These are phyloP conservation scores for Irena cyanogastra DNA, from an alignment of 2,113 vertebrate genomes.

Conservation along the genomic window DNA sequence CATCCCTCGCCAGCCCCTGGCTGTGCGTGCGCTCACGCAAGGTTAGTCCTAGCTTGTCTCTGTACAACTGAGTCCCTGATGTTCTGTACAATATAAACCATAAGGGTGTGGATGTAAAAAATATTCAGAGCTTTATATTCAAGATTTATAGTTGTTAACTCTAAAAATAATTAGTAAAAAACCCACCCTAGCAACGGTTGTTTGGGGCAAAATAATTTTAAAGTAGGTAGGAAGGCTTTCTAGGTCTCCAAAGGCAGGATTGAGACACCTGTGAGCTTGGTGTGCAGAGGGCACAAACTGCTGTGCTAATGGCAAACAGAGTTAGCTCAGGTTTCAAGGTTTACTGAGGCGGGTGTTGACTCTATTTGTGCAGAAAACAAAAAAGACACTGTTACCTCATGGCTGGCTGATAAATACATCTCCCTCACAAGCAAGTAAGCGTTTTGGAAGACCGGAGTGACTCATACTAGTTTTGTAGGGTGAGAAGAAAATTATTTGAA, in stretches of 20 bases:
- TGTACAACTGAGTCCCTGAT: fast-evolving
- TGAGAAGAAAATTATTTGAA: neutral
- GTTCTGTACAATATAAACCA: fast-evolving
- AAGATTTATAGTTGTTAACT: neutral
- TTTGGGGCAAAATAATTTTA: neutral
- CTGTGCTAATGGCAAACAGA: neutral
- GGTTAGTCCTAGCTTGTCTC: neutral
- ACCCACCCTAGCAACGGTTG: fast-evolving
- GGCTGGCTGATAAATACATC: neutral
- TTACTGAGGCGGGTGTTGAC: fast-evolving
- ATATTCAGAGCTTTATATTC: neutral
- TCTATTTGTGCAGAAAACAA: neutral
- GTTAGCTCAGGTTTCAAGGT: neutral
- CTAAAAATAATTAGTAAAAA: neutral
- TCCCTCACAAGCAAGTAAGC: neutral
- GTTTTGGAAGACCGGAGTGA: neutral
- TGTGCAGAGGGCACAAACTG: neutral
- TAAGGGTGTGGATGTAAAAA: no score
- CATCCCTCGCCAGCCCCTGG: fast-evolving
- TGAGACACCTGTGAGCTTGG: neutral
- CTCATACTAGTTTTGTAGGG: neutral
- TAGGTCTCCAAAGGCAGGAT: neutral
- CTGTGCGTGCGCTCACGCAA: fast-evolving
- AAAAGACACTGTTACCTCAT: neutral
- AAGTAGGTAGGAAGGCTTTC: neutral